Base-by-base conservation (phyloP, 2,113 vertebrate genomes). In the Pluvianellus socialis region DNA sequence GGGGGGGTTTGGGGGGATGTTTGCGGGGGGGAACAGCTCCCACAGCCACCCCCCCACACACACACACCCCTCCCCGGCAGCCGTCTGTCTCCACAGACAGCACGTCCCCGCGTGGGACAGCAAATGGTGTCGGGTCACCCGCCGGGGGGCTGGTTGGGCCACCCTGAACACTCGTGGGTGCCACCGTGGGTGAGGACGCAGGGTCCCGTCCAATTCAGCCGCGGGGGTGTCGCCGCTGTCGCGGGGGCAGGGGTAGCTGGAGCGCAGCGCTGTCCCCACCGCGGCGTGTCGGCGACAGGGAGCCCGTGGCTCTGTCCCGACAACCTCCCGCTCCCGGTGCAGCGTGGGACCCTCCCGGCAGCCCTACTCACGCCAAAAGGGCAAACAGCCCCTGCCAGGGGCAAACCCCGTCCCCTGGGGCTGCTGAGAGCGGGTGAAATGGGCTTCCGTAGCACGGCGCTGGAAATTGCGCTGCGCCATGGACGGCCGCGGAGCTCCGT, bases 261-360 rank as follows among this genome's bases (percentile, higher is more conserved):
- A 26, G 8, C 18, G 4, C 40, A 12, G 59, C 12, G 1, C 28
- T 33, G 40, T 23, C 21, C 1, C 0, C 4, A 5, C 20, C n/a
- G 0, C 1, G 10, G 24, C 14, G 5, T 7, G 58, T 5, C 30
- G 6, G 40, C 2, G 1, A 7, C n/a, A 7, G 53, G 15, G 21
- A 32, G 3, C 4, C 4, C 5, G 14, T 0, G 27, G 27, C 49
- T 23, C 42, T 12, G 28, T 4, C 21, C 27, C 6, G 0, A 30
- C 17, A n/a, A 7, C 5, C 5, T 17, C n/a, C 33, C 10, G 1
- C 12, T 8, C 21, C 73, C 2, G 4, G 9, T 4, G 1, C 45
- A 7, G 2, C 3, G 2, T 1, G 27, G 8, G 18, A 32, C 10
- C 18, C 42, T 45, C 52, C 6, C 1, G 21, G 27, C 30, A 24